Conservation (phyloP, 2,888 invertebrate genomes). For the Trimorus sp. region DNA sequence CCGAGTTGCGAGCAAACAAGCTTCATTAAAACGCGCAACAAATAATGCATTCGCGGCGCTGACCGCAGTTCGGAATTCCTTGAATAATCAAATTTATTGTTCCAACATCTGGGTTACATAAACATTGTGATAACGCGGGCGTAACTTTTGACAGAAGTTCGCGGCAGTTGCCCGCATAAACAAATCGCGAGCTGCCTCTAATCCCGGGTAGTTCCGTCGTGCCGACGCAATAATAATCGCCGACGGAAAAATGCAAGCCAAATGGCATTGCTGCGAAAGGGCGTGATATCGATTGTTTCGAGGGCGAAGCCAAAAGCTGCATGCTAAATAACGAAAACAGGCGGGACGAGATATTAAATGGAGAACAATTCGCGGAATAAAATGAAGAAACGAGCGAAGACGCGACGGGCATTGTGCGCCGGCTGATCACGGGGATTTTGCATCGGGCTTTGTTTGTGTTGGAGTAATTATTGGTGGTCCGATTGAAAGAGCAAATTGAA, state of each 20-base stretch:
- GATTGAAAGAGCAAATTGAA: no score
- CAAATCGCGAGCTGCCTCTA: slow-evolving; percentile 20
- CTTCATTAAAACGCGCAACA: slow-evolving; percentile 6
- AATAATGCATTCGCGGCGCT: not conserved
- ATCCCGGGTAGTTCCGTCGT: no score
- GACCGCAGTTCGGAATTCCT: slow-evolving; percentile 9
- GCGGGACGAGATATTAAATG: slow-evolving; percentile 14
- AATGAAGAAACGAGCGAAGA: not conserved
- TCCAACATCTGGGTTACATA: slow-evolving; percentile 19
- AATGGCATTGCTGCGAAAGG: slow-evolving; percentile 14
- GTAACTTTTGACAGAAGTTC: slow-evolving; percentile 26
- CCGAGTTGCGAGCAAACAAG: slow-evolving; percentile 5
- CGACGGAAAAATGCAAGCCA: slow-evolving; percentile 5
- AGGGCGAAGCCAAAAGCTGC: not conserved
- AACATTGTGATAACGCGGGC: slow-evolving; percentile 29
- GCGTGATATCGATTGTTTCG: slow-evolving; percentile 12
- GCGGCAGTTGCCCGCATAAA: slow-evolving; percentile 26
- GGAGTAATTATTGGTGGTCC: slow-evolving; percentile 7
- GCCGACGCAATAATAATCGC: slow-evolving; percentile 1
- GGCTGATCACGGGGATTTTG: slow-evolving; percentile 15
- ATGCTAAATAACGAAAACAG: slow-evolving; percentile 20
- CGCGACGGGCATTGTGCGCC: slow-evolving; percentile 1
- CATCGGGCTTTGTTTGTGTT: slow-evolving; percentile 12
- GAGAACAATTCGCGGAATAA: slow-evolving; percentile 8
- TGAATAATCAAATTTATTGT: slow-evolving; percentile 28